phyloP scores from a whole-genome alignment of 2,888 invertebrate species.

The Trichogramma dendrolimi region DNA sequence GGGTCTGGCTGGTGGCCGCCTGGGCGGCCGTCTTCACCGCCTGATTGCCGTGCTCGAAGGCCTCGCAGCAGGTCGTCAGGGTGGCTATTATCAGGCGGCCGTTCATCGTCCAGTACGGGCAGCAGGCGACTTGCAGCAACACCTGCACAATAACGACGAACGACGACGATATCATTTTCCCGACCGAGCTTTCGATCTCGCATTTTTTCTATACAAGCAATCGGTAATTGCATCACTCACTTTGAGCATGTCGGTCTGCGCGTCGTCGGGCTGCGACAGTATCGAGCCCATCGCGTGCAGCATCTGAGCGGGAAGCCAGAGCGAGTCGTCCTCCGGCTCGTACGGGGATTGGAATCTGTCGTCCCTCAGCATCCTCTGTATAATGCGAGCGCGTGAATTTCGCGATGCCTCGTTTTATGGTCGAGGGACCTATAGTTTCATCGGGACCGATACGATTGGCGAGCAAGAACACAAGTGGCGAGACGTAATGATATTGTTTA shows the following conservation, averaged over 20 bases:
- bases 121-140: conserved; percentile 81
- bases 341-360: conserved; percentile 86
- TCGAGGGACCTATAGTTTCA: no score
- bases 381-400: conserved; percentile 10
- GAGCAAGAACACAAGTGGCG: no score
- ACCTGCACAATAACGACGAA: conserved; percentile 53
- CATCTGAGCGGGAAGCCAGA: conserved; percentile 89
- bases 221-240: conserved; percentile 53
- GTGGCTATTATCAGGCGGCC: conserved; percentile 84
- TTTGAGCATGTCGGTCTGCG: conserved; percentile 68
- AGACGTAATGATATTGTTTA: no score
- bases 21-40: conserved; percentile 82
- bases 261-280: conserved; percentile 77
- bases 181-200: background rate
- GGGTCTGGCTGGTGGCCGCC: conserved; percentile 84
- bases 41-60: conserved; percentile 72
- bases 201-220: background rate
- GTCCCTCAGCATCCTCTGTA: conserved; percentile 82
- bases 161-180: background rate
- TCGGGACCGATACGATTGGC: no score
- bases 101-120: conserved; percentile 84
- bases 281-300: conserved; percentile 79
- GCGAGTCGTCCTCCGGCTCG: conserved; percentile 86
- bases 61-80: conserved; percentile 78
- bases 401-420: no score